phyloP scores from a whole-genome alignment of 2,113 vertebrate species.

The Eulacestoma nigropectus region DNA sequence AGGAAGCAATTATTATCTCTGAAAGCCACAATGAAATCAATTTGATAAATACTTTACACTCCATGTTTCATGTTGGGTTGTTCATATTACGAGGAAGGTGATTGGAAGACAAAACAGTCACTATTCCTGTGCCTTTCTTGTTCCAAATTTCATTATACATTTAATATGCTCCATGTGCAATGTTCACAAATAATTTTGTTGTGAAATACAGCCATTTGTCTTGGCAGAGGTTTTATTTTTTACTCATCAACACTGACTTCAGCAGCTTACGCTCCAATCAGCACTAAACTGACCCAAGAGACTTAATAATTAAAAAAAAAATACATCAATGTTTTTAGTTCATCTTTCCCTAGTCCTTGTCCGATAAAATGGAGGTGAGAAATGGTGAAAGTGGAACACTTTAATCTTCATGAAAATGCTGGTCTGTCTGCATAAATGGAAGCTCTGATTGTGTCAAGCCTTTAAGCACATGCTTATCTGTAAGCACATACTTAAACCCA shows the following conservation, averaged over 20 bases:
- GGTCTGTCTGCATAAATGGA: constrained; percentile 2
- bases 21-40: not conserved
- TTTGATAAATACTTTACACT: not conserved
- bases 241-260: not conserved
- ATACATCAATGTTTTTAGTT: not conserved
- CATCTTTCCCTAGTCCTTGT: not conserved
- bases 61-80: not conserved
- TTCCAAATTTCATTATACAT: not conserved
- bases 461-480: constrained; percentile 61
- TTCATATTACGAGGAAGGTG: not conserved
- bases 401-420: constrained; percentile 16
- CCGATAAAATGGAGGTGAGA: not conserved
- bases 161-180: not conserved
- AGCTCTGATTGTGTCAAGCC: constrained; percentile 21
- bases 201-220: not conserved
- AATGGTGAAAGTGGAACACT: not conserved
- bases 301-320: not conserved
- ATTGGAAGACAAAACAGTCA: not conserved
- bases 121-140: not conserved
- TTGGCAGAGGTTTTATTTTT: not conserved
- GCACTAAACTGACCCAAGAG: not conserved
- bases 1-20: not conserved
- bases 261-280: not conserved
- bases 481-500: constrained; percentile 60
- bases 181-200: not conserved